Percentiles rank a stretch among this genome's conserved stretches.
These are phyloP conservation scores for Sesamia inferens DNA, from an alignment of 2,888 invertebrate genomes.

Conservation along the genomic window DNA sequence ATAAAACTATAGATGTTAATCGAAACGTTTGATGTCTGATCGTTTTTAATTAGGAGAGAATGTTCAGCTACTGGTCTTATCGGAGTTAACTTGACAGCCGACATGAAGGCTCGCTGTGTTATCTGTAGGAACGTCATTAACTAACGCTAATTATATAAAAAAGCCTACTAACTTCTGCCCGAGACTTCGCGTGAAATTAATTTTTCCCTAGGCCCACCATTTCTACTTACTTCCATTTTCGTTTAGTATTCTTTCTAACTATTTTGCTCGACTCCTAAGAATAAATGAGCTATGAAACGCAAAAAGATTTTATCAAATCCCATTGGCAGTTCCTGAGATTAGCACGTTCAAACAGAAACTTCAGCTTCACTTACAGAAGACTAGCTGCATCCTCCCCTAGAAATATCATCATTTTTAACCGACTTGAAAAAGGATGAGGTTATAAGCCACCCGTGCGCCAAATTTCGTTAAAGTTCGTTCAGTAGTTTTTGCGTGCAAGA, in stretches of 20 bases:
- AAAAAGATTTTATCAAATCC: background rate
- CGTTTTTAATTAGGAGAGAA: constrained; percentile 46
- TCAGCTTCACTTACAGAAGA: background rate
- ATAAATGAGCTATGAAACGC: background rate
- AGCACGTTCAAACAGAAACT: background rate
- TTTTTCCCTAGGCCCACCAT: background rate
- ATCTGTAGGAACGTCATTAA: constrained; percentile 6
- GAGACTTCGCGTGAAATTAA: background rate
- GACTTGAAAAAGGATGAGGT: too few species aligned
- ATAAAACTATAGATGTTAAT: constrained; percentile 44
- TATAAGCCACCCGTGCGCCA: too few species aligned
- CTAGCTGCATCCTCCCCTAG: too few species aligned
- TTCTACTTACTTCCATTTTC: background rate
- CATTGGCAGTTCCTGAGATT: background rate
- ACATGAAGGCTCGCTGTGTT: constrained; percentile 25
- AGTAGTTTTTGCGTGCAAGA: too few species aligned
- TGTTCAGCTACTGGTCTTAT: constrained; percentile 45
- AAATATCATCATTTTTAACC: too few species aligned
- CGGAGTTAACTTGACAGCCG: constrained; percentile 29
- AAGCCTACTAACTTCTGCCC: background rate
- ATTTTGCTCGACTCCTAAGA: background rate
- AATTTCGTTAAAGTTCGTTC: too few species aligned
- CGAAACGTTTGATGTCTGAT: constrained; percentile 31
- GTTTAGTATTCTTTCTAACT: background rate
- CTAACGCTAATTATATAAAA: background rate